These are phyloP conservation scores for Neelides folsomi DNA, from an alignment of 2,888 invertebrate genomes.

Conservation along the genomic window DNA sequence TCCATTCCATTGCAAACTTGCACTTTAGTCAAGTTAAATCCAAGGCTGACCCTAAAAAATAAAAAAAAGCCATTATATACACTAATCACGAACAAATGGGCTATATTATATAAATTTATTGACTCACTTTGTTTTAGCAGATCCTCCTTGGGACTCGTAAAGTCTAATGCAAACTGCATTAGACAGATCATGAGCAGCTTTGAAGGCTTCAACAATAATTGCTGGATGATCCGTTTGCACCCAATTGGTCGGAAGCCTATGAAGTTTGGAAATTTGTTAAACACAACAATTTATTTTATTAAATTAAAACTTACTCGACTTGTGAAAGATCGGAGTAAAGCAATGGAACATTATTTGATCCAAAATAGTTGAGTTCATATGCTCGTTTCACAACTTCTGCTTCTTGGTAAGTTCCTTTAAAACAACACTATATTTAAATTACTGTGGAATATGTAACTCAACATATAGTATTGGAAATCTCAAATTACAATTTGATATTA, in stretches of 20 bases:
- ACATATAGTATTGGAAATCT: neutral
- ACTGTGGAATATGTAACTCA: neutral
- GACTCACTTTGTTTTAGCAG: constrained; percentile 17
- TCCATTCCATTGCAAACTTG: constrained; percentile 24
- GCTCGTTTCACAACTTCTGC: constrained; percentile 39
- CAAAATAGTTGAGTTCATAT: constrained; percentile 38
- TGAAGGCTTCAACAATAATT: constrained; percentile 27
- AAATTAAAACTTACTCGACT: neutral
- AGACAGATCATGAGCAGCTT: constrained; percentile 13
- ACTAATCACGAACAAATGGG: neutral
- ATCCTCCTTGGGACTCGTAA: constrained; percentile 25
- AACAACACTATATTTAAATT: neutral
- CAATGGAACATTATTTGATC: constrained; percentile 22
- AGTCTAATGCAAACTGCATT: constrained; percentile 18
- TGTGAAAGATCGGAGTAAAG: neutral
- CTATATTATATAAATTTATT: neutral
- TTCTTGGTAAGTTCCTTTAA: constrained; percentile 37
- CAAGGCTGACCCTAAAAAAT: constrained; percentile 12
- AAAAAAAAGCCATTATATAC: neutral
- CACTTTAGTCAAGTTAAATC: constrained; percentile 13
- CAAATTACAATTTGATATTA: too few relatives aligned
- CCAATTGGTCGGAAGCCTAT: constrained; percentile 18
- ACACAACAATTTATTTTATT: neutral
- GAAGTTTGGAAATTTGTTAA: neutral
- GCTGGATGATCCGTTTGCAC: constrained; percentile 11